Conservation (phyloP, 2,113 vertebrate species). For the Thamnaconus septentrionalis region DNA sequence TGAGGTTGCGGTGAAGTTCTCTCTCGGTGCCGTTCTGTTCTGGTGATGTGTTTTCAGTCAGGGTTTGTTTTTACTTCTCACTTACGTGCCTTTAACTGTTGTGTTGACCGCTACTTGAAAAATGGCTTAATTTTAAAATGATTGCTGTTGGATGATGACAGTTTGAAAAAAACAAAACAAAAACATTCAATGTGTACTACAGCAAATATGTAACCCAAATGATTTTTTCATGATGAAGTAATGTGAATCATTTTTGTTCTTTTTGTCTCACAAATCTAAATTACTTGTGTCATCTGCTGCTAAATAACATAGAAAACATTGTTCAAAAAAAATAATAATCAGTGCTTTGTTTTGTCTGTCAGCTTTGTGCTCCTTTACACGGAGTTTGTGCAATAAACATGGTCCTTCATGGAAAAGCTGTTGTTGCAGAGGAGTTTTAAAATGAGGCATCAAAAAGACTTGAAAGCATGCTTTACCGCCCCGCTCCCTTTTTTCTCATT, state of each 20-base stretch:
- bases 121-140: too few species aligned
- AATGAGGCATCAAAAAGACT: background rate
- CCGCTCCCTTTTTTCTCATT: background rate
- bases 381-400: constrained; percentile 39
- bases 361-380: constrained; percentile 8
- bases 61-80: constrained; percentile 27
- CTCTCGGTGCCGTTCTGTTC: background rate
- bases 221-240: constrained; percentile 7
- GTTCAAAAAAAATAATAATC: constrained; percentile 14
- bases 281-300: constrained; percentile 5
- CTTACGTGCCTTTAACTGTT: constrained; percentile 57
- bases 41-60: constrained; percentile 12
- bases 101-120: constrained; percentile 6
- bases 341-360: constrained; percentile 9
- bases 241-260: background rate
- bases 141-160: too few species aligned
- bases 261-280: too few species aligned
- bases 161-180: background rate
- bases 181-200: constrained; percentile 3
- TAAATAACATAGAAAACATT: constrained; percentile 11
- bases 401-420: background rate
- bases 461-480: too few species aligned
- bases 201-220: background rate
- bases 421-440: background rate
- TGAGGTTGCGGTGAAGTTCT: background rate